Percentiles rank a stretch among this genome's conserved stretches.
Conservation (phyloP, 2,888 invertebrate genomes). For the Dastarcus helophoroides region DNA sequence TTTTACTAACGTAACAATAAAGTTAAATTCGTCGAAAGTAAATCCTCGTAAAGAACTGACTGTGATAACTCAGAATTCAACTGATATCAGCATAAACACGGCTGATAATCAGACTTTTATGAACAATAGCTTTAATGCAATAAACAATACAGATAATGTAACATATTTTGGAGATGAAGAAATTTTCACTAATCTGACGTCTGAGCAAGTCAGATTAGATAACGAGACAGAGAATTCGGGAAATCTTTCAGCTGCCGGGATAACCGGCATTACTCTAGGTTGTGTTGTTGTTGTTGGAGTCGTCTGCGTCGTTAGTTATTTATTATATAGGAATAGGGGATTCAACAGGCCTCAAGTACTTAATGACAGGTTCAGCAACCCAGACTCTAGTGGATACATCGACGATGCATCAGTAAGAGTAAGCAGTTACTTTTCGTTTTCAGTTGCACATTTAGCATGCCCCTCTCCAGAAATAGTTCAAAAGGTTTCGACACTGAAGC, state of each 20-base stretch:
- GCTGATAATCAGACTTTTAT: conserved; percentile 22
- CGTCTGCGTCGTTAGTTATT: conserved; percentile 53
- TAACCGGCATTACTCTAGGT: conserved; percentile 59
- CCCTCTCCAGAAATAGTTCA: too few species aligned
- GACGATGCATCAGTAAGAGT: conserved; percentile 79
- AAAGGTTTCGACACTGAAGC: too few species aligned
- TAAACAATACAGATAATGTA: conserved; percentile 25
- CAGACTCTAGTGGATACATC: conserved; percentile 77
- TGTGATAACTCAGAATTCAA: conserved; percentile 32
- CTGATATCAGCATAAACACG: conserved; percentile 18
- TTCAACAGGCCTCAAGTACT: conserved; percentile 75
- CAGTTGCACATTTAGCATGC: too few species aligned
- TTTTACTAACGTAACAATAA: conserved; percentile 13
- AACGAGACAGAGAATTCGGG: conserved; percentile 17
- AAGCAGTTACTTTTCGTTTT: conserved; percentile 34
- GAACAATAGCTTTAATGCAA: conserved; percentile 21
- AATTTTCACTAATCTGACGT: conserved; percentile 21
- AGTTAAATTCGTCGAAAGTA: conserved; percentile 11
- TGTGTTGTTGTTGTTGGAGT: conserved; percentile 52
- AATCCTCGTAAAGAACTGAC: conserved; percentile 23
- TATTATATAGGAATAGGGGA: conserved; percentile 59
- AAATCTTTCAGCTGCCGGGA: conserved; percentile 35
- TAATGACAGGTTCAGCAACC: conserved; percentile 71
- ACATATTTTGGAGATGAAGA: conserved; percentile 23
- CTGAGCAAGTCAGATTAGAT: conserved; percentile 18